phyloP scores from a whole-genome alignment of 1,140 invertebrate genomes.

The Mylabris phalerata region DNA sequence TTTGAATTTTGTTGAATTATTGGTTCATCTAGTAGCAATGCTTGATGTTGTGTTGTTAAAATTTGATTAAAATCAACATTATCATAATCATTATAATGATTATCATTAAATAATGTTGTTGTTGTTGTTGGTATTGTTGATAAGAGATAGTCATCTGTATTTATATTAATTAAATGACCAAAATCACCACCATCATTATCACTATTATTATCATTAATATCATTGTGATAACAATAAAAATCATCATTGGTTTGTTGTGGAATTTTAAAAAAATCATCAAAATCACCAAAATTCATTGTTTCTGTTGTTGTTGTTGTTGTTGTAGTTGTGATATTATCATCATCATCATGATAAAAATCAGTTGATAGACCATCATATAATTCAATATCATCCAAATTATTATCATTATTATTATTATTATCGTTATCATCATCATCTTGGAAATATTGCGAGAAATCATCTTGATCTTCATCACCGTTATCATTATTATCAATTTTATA shows the following conservation, averaged over 20 bases:
- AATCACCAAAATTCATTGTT: slow-evolving; percentile 26
- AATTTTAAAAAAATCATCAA: slow-evolving; percentile 30
- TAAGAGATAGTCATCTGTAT: not conserved
- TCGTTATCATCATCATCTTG: not conserved
- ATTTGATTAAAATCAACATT: slow-evolving; percentile 26
- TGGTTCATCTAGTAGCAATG: slow-evolving; percentile 35
- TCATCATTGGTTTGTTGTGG: slow-evolving; percentile 10
- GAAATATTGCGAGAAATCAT: not conserved
- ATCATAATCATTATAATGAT: not conserved
- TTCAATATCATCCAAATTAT: slow-evolving; percentile 27
- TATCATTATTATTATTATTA: not conserved
- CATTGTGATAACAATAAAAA: slow-evolving; percentile 9
- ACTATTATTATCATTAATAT: slow-evolving; percentile 12
- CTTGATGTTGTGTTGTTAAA: slow-evolving; percentile 32
- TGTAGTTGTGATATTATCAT: not conserved
- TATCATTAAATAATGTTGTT: not conserved
- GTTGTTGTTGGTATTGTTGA: not conserved
- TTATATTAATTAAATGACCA: slow-evolving; percentile 27
- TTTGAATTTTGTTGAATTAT: slow-evolving; percentile 20
- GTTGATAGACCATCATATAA: slow-evolving; percentile 26
- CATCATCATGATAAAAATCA: slow-evolving; percentile 14
- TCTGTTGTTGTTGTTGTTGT: slow-evolving; percentile 20
- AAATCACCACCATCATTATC: slow-evolving; percentile 21
- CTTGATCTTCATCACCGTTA: not conserved
- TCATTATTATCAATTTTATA: not conserved